phyloP scores from a whole-genome alignment of 2,797 vertebrate genomes.

The Loriculus beryllinus region DNA sequence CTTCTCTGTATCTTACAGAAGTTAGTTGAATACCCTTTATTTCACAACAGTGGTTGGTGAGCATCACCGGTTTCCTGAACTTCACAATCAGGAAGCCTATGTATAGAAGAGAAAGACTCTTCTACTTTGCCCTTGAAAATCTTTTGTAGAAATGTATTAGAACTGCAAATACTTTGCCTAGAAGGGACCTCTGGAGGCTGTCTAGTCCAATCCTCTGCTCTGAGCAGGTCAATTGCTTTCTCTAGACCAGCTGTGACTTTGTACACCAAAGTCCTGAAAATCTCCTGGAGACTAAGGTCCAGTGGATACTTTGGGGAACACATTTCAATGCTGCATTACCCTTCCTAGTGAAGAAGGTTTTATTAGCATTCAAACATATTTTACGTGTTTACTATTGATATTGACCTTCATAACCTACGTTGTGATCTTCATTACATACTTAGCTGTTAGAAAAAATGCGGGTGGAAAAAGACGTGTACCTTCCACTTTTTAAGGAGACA shows the following conservation, averaged over 20 bases:
- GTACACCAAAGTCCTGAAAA: background rate
- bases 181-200: background rate
- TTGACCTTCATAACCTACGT: background rate
- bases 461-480: fast-evolving
- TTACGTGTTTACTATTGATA: background rate
- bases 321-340: background rate
- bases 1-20: background rate
- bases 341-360: background rate
- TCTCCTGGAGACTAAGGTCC: background rate
- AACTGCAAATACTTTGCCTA: background rate
- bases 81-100: background rate
- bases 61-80: background rate
- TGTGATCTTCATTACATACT: background rate
- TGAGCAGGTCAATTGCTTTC: background rate
- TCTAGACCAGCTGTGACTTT: background rate
- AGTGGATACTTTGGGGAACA: fast-evolving
- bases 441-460: background rate
- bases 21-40: background rate
- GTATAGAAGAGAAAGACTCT: background rate
- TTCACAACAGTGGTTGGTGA: background rate
- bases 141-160: background rate
- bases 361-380: background rate
- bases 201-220: background rate
- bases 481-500: background rate
- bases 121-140: background rate